Conservation (phyloP, 2,888 invertebrate genomes). For the Volucella inanis region DNA sequence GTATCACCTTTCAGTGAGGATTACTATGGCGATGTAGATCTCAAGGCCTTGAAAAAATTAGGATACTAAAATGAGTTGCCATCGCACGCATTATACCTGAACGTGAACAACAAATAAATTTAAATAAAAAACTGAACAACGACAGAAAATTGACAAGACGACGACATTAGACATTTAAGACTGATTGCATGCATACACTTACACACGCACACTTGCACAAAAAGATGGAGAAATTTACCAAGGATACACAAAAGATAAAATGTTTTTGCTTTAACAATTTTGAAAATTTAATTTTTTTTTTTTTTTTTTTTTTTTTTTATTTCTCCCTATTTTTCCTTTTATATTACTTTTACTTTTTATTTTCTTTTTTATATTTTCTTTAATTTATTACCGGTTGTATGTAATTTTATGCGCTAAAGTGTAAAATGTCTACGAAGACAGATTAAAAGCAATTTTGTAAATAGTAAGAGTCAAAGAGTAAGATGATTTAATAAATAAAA, state of each 20-base stretch:
- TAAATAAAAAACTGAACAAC: background rate
- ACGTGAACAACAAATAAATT: constrained; percentile 11
- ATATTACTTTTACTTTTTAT: constrained; percentile 4
- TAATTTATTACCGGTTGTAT: constrained; percentile 59
- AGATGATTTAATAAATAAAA: constrained; percentile 46
- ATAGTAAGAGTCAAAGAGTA: constrained; percentile 65
- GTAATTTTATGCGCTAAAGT: constrained; percentile 38
- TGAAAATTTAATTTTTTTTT: constrained; percentile 1
- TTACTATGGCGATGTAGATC: constrained; percentile 95
- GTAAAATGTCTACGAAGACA: constrained; percentile 38
- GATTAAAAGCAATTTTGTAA: constrained; percentile 61
- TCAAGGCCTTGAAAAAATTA: constrained; percentile 93
- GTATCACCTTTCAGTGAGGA: constrained; percentile 88
- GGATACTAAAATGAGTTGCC: constrained; percentile 83
- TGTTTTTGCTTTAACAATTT: constrained; percentile 12
- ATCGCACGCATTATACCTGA: constrained; percentile 28
- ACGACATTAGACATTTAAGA: constrained; percentile 72
- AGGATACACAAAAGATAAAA: background rate
- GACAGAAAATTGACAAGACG: constrained; percentile 33
- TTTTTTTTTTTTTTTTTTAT: constrained; percentile 12
- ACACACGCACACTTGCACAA: constrained; percentile 25
- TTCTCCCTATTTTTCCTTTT: background rate
- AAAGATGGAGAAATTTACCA: constrained; percentile 1
- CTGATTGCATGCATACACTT: constrained; percentile 56
- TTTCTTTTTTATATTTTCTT: constrained; percentile 19